Evolutionary conservation across 2,113 vertebrate genomes (phyloP), one percentile per base, ranked within the genome.

Genomic region (Muntiacus reevesi): DNA sequence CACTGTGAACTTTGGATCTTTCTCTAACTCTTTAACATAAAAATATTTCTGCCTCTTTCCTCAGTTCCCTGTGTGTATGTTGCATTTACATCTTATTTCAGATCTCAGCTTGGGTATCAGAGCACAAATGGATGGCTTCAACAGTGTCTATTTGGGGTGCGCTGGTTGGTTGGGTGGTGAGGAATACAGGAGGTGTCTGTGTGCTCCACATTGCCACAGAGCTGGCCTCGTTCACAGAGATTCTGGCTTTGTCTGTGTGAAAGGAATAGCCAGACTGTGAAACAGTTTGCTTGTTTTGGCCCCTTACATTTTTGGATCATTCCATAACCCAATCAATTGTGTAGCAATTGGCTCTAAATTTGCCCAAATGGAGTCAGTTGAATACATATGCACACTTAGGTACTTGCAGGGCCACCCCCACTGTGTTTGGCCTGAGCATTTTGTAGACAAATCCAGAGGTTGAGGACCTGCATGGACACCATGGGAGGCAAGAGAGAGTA

Each of bases 271-370:
- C 92, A 98, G 97, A 97, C 92, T 96, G 97, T 95, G 97, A 97
- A 98, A 95, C 96, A 97, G 94, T 97, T 96, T 98, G 96, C 97
- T 98, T 97, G 62, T 95, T 96, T 98, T 98, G 97, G 97, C 87
- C 95, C 78, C 55, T 98, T 95, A 47, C 9, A 40, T 43, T 97
- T 98, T 96, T 98, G 96, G 97, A 97, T 95, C 76, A 23, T 98
- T 91, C 81, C 64, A 47, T 71, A 92, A 55, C 16, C 78, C 95
- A 96, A 92, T 97, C 95, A 96, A 74, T 97, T 94, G 64, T 97
- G 90, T 57, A 97, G 84, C 25, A 94, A 90, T 91, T 98, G 95
- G 96, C 92, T 96, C 67, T 91, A 85, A 92, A 92, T 90, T 82
- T 94, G 50, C 36, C 74, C 96, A 95, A 76, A 96, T 90, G 94